Base-by-base conservation (phyloP, 2,888 invertebrate species). In the Noctua pronuba region DNA sequence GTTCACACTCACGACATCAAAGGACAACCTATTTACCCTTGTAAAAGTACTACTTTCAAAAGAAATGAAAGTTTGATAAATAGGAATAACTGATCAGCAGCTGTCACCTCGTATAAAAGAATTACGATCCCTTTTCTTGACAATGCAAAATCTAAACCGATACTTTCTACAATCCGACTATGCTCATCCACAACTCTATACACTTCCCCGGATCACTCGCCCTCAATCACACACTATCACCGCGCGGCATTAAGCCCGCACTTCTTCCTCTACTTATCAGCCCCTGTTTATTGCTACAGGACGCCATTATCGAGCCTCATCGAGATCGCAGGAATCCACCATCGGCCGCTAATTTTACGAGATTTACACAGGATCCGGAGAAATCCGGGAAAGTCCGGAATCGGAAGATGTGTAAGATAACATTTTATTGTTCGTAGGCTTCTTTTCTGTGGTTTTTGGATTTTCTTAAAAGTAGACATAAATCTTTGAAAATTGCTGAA, bases 251-350 rank as follows among this genome's bases (percentile, higher is more conserved):
- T 86, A 86, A 67, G 75, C 81, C 83, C 82, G 79, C 86, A 85
- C 82, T 85, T 82, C 85, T 86, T 86, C 76, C 38, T 79, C 88
- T 41, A 91, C 89, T 90, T 89, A 89, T 90, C 89, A 86, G 77
- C 84, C 83, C 83, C 87, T 92, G 93, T 93, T 92, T 93, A 93
- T 91, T 88, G 90, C 92, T 89, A 90, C 90, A 92, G 91, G 91
- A 92, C 90, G 90, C 92, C 90, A 92, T 93, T 94, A 93, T 93
- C 91, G 89, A 86, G 70, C 87, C 84, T 87, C 89, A 92, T 91
- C 85, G 75, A 75, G 75, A 75, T 72, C 75, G 78, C 82, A 78
- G 67, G 67, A 65, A 75, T 67, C 83, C 79, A 44, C 76, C 80
- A 77, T 67, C 62, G 77, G 67, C 52, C 82, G 82, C 88, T 88